Evolutionary conservation across 2,888 invertebrate genomes (phyloP).

Genomic region (Drosophila austrosaltans): DNA sequence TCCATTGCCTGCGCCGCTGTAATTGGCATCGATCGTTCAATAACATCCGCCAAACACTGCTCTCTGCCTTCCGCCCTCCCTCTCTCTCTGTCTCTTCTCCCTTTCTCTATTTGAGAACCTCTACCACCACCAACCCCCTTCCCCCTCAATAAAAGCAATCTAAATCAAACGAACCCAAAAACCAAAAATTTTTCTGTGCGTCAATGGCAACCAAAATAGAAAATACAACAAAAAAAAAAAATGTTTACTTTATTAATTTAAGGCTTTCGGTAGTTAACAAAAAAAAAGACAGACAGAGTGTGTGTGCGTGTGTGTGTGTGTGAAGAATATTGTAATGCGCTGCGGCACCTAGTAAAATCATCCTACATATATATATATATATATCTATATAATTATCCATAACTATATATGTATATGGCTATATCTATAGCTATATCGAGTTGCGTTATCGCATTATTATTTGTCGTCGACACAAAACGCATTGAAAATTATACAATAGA

Average conservation of each 20-base stretch:
- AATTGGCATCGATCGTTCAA: conserved; percentile 71
- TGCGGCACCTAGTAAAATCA: conserved; percentile 38
- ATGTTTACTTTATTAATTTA: conserved; percentile 75
- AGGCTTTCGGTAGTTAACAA: conserved; percentile 75
- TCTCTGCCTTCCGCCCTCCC: neutral
- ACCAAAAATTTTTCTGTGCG: conserved; percentile 44
- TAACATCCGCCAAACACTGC: conserved; percentile 58
- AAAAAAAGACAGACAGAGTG: conserved; percentile 34
- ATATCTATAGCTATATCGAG: conserved; percentile 32
- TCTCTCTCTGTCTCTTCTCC: conserved; percentile 27
- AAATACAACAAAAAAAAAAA: conserved; percentile 41
- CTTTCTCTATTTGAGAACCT: neutral
- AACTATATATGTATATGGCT: conserved; percentile 4
- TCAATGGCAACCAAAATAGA: conserved; percentile 38
- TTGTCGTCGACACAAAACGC: conserved; percentile 26
- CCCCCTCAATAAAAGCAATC: neutral
- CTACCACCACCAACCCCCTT: conserved; percentile 10
- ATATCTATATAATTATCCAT: conserved; percentile 6
- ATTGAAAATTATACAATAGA: conserved; percentile 50
- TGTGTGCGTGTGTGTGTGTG: conserved; percentile 23
- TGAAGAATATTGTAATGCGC: conserved; percentile 38
- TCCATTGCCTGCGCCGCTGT: conserved; percentile 7
- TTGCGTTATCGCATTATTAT: conserved; percentile 14
- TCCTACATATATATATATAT: neutral
- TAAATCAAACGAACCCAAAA: conserved; percentile 29